These are phyloP conservation scores for Momotus momota DNA, from an alignment of 2,797 vertebrate genomes.

Conservation along the genomic window DNA sequence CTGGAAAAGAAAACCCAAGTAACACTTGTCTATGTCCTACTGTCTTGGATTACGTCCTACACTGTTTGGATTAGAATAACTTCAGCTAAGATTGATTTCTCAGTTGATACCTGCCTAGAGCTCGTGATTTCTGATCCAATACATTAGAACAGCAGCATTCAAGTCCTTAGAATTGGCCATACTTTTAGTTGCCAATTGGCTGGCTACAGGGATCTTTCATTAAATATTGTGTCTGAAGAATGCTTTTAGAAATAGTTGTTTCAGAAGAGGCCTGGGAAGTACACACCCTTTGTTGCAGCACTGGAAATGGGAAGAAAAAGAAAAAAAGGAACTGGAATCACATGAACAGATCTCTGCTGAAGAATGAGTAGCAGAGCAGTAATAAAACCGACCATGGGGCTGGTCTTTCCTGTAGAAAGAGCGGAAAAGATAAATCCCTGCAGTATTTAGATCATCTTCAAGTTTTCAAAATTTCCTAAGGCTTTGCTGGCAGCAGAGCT, in stretches of 20 bases:
- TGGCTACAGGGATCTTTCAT: background rate
- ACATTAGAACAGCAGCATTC: constrained; percentile 56
- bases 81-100: constrained; percentile 48
- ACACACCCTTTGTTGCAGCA: background rate
- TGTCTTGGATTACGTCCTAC: background rate
- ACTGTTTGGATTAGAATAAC: constrained; percentile 15
- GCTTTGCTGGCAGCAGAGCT: constrained; percentile 53
- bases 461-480: constrained; percentile 73
- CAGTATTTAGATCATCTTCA: constrained; percentile 57
- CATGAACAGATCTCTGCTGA: background rate
- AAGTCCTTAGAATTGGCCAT: constrained; percentile 19
- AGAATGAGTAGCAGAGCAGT: background rate
- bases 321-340: background rate
- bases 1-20: constrained; percentile 3
- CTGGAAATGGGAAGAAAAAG: background rate
- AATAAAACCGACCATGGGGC: background rate
- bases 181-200: background rate
- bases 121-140: constrained; percentile 44
- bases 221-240: background rate
- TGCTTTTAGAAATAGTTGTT: constrained; percentile 10
- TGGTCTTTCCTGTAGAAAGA: background rate
- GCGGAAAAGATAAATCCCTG: background rate
- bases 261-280: background rate
- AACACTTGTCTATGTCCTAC: constrained; percentile 11
- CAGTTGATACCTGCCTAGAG: constrained; percentile 36